Evolutionary conservation across 2,113 vertebrate species (phyloP).

Genomic region (Nicator chloris): DNA sequence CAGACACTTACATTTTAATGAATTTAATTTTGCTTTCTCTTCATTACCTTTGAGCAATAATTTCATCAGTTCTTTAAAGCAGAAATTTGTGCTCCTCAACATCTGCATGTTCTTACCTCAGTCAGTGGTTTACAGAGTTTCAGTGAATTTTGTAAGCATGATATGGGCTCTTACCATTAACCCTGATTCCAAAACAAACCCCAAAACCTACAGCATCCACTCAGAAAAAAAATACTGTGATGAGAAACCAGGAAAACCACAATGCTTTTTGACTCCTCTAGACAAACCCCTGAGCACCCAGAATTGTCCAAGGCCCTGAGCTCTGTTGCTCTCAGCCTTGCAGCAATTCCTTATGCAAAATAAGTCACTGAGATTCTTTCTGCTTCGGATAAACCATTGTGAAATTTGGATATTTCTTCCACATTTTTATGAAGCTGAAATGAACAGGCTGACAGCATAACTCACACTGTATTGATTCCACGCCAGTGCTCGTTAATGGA

Average conservation of each 20-base stretch:
- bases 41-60: neutral
- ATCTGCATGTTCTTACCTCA: neutral
- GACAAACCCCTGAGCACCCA: neutral
- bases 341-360: neutral
- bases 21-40: neutral
- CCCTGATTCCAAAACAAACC: neutral
- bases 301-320: neutral
- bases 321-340: neutral
- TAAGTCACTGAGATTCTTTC: neutral
- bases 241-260: neutral
- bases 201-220: neutral
- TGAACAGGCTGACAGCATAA: conserved; percentile 23
- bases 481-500: conserved; percentile 31
- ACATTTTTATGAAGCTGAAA: neutral
- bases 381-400: neutral
- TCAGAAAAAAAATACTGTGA: neutral
- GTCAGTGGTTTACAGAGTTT: neutral
- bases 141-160: neutral
- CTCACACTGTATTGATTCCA: conserved; percentile 26
- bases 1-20: neutral
- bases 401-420: conserved; percentile 19
- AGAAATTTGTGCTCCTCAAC: neutral
- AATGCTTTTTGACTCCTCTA: neutral
- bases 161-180: neutral
- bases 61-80: neutral